phyloP scores from a whole-genome alignment of 2,888 invertebrate genomes.

The Argynnis bischoffii region DNA sequence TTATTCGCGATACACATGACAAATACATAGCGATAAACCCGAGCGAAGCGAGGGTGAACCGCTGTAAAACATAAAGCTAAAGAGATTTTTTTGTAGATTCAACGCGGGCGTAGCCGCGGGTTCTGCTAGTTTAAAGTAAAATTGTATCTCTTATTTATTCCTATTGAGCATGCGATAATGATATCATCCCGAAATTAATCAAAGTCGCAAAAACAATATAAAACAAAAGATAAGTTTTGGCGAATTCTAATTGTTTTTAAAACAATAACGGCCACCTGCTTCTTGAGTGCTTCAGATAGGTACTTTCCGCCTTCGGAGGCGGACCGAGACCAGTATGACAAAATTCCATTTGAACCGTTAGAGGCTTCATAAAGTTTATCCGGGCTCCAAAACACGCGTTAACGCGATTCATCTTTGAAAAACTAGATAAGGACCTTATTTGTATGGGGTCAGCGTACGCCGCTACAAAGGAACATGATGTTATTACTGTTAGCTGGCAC shows the following conservation, averaged over 20 bases:
- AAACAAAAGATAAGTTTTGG: slow-evolving; percentile 26
- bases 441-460: slow-evolving; percentile 77
- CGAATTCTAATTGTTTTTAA: slow-evolving; percentile 43
- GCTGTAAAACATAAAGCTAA: too few species aligned
- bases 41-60: too few species aligned
- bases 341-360: slow-evolving; percentile 73
- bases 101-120: too few species aligned
- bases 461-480: slow-evolving; percentile 74
- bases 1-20: too few species aligned
- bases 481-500: slow-evolving; percentile 69
- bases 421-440: slow-evolving; percentile 78
- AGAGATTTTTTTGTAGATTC: neutral
- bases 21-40: too few species aligned
- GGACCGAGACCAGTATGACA: slow-evolving; percentile 66
- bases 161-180: neutral
- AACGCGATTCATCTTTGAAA: slow-evolving; percentile 77
- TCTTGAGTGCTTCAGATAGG: slow-evolving; percentile 33
- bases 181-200: neutral
- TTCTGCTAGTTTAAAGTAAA: too few species aligned
- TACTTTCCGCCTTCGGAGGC: slow-evolving; percentile 32
- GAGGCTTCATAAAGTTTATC: slow-evolving; percentile 63
- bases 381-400: slow-evolving; percentile 74
- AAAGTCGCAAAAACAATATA: slow-evolving; percentile 12
- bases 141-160: neutral
- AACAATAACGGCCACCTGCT: slow-evolving; percentile 58